Evolutionary conservation across 2,888 invertebrate genomes (phyloP), one percentile per base, ranked within the genome.

Genomic region (Acleris holmiana): DNA sequence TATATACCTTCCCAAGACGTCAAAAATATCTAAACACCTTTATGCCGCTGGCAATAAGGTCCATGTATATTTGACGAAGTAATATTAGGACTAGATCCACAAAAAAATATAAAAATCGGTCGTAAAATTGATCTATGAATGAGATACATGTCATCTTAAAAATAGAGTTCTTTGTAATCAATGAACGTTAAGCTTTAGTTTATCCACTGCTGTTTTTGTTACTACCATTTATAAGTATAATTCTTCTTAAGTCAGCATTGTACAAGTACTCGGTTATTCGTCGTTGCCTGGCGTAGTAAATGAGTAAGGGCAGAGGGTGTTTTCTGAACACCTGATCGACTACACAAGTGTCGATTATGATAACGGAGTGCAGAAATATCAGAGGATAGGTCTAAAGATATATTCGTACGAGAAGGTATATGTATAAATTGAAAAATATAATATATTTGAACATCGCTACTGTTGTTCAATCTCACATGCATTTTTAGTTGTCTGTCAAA

Each of bases 291-390:
- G 56, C 35, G 66, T 68, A 53, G 55, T 18, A 25, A 18, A 35
- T 46, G 53, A 59, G 49, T 49, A 35, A 54, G 62, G 67, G 73
- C 70, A 69, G 68, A 72, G 72, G 73, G 73, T 70, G 71, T 63
- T 67, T 74, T 74, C 66, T 54, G 74, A 76, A 81, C 85, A 85
- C 85, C 85, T 85, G 85, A 85, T 78, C 81, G 74, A 64, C 68
- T 73, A 59, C 81, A 85, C 85, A 85, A 85, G 85, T 85, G 85
- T 74, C 71, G 60, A 66, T 71, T 73, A 50, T 51, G 59, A 66
- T 25, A 69, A 75, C 72, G 75, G 61, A 70, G 63, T 70, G 69
- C 72, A 70, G 68, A 61, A 65, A 63, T 73, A 67, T 71, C 69
- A 47, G 17, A 4, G 35, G 74, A 79, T 74, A 61, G 25, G 54